Percentiles rank a stretch among this genome's conserved stretches.
phyloP scores from a whole-genome alignment of 1,140 invertebrate species.

The Batillaria attramentaria region DNA sequence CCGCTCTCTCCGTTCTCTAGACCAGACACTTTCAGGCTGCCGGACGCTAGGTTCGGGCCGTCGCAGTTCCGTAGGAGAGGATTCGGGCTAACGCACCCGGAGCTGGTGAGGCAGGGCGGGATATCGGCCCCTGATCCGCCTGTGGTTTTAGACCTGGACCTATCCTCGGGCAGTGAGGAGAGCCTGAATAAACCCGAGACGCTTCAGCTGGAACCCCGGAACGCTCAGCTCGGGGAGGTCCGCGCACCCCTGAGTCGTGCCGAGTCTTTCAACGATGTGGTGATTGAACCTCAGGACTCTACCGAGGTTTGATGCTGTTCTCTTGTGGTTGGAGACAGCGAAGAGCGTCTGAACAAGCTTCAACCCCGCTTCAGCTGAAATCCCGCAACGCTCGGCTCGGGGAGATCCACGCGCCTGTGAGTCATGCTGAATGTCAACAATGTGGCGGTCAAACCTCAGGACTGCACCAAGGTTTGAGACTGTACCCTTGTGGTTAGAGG shows the following conservation, averaged over 20 bases:
- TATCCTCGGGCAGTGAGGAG: background rate
- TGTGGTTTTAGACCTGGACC: background rate
- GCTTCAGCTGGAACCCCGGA: background rate
- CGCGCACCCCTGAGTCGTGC: conserved; percentile 19
- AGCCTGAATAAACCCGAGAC: background rate
- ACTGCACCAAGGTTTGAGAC: background rate
- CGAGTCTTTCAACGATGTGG: conserved; percentile 7
- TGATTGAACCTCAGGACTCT: background rate
- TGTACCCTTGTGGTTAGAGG: background rate
- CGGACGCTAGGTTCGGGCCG: background rate
- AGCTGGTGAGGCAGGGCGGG: background rate
- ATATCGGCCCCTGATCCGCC: conserved; percentile 2
- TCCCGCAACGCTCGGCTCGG: too few relatives aligned
- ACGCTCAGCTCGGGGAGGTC: background rate
- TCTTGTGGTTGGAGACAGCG: background rate
- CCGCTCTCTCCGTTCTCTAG: conserved; percentile 1
- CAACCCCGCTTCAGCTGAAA: too few relatives aligned
- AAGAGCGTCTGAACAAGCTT: too few relatives aligned
- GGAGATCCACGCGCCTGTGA: background rate
- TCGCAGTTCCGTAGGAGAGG: background rate
- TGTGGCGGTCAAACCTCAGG: background rate
- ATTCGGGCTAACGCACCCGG: background rate
- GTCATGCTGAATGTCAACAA: background rate
- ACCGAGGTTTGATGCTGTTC: conserved; percentile 5
- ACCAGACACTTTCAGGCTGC: background rate